These are phyloP conservation scores for Dermochelys coriacea DNA, from an alignment of 2,797 vertebrate genomes.

Conservation along the genomic window DNA sequence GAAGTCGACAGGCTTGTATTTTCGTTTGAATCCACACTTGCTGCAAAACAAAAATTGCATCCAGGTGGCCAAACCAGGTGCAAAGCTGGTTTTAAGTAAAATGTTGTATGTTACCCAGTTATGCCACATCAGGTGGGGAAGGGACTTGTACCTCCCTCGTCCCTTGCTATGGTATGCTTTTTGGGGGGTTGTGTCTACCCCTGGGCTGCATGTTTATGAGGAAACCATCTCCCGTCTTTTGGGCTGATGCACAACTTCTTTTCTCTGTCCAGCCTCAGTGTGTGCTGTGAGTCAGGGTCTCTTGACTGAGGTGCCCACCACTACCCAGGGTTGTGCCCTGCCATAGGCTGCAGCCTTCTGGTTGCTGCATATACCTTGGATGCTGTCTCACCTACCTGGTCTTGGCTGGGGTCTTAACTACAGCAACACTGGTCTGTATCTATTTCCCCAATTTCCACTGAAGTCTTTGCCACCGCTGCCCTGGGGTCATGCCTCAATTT, in stretches of 20 bases:
- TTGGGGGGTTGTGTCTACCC: background rate
- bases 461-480: background rate
- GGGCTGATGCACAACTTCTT: background rate
- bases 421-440: background rate
- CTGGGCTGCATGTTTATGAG: background rate
- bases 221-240: background rate
- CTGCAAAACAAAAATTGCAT: too few species aligned
- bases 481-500: background rate
- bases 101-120: background rate
- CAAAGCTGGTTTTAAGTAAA: background rate
- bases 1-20: too few species aligned
- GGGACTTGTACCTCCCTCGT: background rate
- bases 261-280: background rate
- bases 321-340: too few species aligned
- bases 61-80: background rate
- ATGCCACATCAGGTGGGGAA: background rate
- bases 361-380: background rate
- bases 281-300: background rate
- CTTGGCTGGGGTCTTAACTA: background rate
- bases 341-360: background rate
- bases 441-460: background rate
- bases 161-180: background rate
- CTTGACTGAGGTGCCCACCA: background rate
- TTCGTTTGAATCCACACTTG: too few species aligned
- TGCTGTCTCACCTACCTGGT: background rate